These are phyloP conservation scores for Heterodera carotae DNA, from an alignment of 1,140 invertebrate species.

Conservation along the genomic window DNA sequence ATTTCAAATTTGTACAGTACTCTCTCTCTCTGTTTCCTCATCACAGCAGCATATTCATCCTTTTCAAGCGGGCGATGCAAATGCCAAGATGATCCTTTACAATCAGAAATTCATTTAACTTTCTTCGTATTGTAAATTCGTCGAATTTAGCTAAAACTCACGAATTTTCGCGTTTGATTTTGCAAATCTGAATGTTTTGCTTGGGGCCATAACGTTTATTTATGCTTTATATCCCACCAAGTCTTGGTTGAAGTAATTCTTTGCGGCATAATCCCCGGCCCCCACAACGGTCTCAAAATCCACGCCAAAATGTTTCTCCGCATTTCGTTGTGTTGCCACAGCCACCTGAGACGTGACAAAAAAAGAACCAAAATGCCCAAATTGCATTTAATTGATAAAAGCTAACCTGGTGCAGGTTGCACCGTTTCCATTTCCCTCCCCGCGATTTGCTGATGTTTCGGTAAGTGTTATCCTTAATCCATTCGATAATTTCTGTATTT, in stretches of 20 bases:
- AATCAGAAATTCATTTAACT: too few relatives aligned
- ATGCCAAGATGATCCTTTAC: constrained; percentile 34
- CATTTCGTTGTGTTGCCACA: constrained; percentile 40
- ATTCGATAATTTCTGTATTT: neutral
- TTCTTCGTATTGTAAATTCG: constrained; percentile 6
- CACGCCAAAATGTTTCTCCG: constrained; percentile 41
- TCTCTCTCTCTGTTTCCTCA: neutral
- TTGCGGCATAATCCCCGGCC: constrained; percentile 48
- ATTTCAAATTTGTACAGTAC: neutral
- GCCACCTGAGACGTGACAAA: constrained; percentile 24
- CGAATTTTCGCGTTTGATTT: constrained; percentile 45
- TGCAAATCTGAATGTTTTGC: constrained; percentile 36
- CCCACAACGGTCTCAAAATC: constrained; percentile 47
- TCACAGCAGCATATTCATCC: too few relatives aligned
- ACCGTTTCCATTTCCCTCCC: constrained; percentile 49
- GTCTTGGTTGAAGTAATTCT: constrained; percentile 46
- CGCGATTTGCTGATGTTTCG: constrained; percentile 34
- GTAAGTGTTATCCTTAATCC: constrained; percentile 34
- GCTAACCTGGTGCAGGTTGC: constrained; percentile 51
- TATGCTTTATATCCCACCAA: neutral
- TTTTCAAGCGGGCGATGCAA: constrained; percentile 31
- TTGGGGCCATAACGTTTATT: neutral
- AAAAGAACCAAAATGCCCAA: neutral
- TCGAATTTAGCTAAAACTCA: constrained; percentile 31
- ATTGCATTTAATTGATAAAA: constrained; percentile 2